A percentile compares a stretch with the other conserved stretches of the same genome.
Conservation (phyloP, 2,113 vertebrate genomes). For the Procavia capensis region DNA sequence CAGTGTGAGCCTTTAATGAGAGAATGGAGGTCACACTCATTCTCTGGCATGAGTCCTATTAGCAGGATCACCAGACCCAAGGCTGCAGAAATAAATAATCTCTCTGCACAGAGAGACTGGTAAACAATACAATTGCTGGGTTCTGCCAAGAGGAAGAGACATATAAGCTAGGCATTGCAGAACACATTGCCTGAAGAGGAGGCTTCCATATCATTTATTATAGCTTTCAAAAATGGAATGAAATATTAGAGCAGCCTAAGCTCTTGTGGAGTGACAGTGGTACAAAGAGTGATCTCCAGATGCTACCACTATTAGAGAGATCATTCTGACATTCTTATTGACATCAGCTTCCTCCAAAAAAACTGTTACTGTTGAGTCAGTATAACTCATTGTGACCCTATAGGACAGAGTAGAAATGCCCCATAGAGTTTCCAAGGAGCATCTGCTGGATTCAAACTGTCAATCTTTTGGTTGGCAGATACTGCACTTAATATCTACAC, state of each 20-base stretch:
- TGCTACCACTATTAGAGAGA: no score
- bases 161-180: not conserved
- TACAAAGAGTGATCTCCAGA: not conserved
- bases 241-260: not conserved
- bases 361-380: no score
- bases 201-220: not conserved
- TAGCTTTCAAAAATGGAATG: not conserved
- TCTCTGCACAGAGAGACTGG: slow-evolving; percentile 43
- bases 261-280: not conserved
- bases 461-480: no score
- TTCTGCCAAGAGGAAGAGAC: slow-evolving; percentile 71
- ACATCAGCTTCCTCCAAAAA: not conserved
- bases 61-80: not conserved
- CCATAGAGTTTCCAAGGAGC: no score
- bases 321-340: not conserved
- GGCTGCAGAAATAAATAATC: slow-evolving; percentile 65
- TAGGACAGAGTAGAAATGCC: no score
- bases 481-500: no score
- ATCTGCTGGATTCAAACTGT: no score
- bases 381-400: no score
- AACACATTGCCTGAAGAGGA: not conserved
- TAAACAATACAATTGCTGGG: not conserved
- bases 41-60: slow-evolving; percentile 39
- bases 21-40: slow-evolving; percentile 1
- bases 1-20: not conserved